These are phyloP conservation scores for Brachionus koreanus DNA, from an alignment of 1,140 invertebrate species.

Conservation along the genomic window DNA sequence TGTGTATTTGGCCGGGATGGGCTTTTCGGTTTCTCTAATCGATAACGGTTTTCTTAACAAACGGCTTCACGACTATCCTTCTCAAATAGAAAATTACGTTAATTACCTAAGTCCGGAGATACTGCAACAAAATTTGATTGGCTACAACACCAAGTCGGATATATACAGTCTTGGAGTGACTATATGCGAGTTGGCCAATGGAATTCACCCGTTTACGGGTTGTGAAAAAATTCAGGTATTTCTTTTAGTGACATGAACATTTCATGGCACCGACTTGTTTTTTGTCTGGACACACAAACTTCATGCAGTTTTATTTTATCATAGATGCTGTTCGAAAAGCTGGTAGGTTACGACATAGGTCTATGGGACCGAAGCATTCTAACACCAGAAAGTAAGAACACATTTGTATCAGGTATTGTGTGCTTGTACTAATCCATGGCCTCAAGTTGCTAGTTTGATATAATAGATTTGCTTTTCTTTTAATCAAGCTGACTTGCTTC, in stretches of 20 bases:
- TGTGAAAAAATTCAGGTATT: constrained; percentile 41
- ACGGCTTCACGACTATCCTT: constrained; percentile 70
- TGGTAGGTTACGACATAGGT: constrained; percentile 41
- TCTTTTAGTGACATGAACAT: background rate
- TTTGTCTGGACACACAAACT: background rate
- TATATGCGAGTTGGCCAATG: constrained; percentile 82
- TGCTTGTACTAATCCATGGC: background rate
- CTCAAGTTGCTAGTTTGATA: background rate
- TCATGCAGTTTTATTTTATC: background rate
- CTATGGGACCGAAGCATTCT: constrained; percentile 38
- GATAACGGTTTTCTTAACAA: constrained; percentile 67
- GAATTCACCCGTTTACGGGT: constrained; percentile 74
- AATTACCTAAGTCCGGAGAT: constrained; percentile 86
- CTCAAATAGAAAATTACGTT: constrained; percentile 67
- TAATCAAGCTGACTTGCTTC: background rate
- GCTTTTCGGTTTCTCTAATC: constrained; percentile 70
- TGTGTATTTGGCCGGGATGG: constrained; percentile 70
- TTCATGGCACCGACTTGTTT: background rate
- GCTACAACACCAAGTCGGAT: constrained; percentile 82
- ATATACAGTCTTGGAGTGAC: constrained; percentile 83
- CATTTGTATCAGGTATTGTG: constrained; percentile 37
- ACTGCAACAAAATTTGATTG: constrained; percentile 80
- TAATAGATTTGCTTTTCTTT: background rate
- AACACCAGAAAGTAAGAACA: constrained; percentile 41
- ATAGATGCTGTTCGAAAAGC: constrained; percentile 43